phyloP scores from a whole-genome alignment of 2,113 vertebrate species.

The Lates calcarifer region DNA sequence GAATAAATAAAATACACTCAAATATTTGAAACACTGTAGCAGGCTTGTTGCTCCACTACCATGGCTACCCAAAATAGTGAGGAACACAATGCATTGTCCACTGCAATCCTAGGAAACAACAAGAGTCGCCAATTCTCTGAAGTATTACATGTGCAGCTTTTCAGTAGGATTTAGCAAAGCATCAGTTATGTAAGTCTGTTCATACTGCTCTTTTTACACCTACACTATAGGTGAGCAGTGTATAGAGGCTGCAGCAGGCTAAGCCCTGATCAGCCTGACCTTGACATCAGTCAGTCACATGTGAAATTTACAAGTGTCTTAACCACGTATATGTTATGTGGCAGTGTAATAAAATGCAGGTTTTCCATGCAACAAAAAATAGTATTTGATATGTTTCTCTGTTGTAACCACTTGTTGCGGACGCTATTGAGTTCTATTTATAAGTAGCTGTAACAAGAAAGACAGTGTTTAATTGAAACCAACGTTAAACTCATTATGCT shows the following conservation, averaged over 20 bases:
- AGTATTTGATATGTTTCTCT: neutral
- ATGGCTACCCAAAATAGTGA: neutral
- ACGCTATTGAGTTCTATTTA: neutral
- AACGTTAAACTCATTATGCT: slow-evolving; percentile 16
- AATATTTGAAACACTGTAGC: neutral
- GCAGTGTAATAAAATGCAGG: neutral
- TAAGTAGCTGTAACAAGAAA: neutral
- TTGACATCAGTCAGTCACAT: slow-evolving; percentile 14
- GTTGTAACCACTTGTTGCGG: neutral
- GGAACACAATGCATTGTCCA: slow-evolving; percentile 36
- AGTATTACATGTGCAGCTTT: slow-evolving; percentile 45
- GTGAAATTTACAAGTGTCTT: slow-evolving; percentile 10
- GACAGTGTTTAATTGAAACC: slow-evolving; percentile 5
- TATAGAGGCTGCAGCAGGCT: neutral
- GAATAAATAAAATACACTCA: neutral
- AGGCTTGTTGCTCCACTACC: neutral
- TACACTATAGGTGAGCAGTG: slow-evolving; percentile 17
- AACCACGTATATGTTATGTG: neutral
- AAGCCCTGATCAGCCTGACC: slow-evolving; percentile 26
- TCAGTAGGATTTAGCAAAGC: slow-evolving; percentile 32
- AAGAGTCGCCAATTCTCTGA: slow-evolving; percentile 19
- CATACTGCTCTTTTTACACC: slow-evolving; percentile 46
- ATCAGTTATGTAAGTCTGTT: slow-evolving; percentile 34
- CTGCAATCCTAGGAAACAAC: slow-evolving; percentile 28
- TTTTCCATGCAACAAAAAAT: neutral